Evolutionary conservation across 2,888 invertebrate genomes (phyloP), one percentile per base, ranked within the genome.

Genomic region (Lochmaea capreae): DNA sequence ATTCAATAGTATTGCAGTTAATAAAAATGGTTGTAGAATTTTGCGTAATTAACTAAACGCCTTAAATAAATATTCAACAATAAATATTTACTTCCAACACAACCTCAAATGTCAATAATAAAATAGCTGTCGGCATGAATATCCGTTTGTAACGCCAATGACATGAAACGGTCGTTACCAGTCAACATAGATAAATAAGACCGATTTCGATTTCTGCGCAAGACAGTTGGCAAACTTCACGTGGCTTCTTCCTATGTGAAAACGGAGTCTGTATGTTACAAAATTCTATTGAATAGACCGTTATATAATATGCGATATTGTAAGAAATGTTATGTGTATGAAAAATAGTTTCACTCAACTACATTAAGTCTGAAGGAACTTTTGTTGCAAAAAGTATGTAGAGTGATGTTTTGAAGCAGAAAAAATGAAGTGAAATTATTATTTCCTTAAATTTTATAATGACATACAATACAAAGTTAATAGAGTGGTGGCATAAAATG

Each of bases 401-500:
- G 18, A 58, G 14, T 58, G 10, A 58, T 14, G 14, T 58, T 22
- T 61, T 62, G 42, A 33, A 3, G 5, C 10, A 10, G 39, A 42
- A 14, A 62, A 42, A 58, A 63, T 49, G 8, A 66, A 12, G 66
- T 66, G 66, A 66, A 57, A 66, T 14, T 54, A 66, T 57, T 66
- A n/a, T 66, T 66, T 26, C 12, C 16, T 12, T 42, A 11, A 11
- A 66, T 66, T 54, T 66, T 66, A 66, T 33, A n/a, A 66, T 16
- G 22, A 54, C 8, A 54, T 18, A 52, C 33, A 52, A 33, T 22
- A 52, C 22, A 42, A 54, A 26, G 66, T 66, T 57, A 57, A 66
- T 57, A 57, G 66, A 0, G 57, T 66, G 66, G 57, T 57, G 42
- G 66, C 66, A 66, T 33, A 52, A n/a, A 65, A 14, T 12, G 14